A percentile compares a stretch with the other conserved stretches of the same genome.
phyloP scores from a whole-genome alignment of 2,797 vertebrate genomes.

The Micropoecilia bifurca region DNA sequence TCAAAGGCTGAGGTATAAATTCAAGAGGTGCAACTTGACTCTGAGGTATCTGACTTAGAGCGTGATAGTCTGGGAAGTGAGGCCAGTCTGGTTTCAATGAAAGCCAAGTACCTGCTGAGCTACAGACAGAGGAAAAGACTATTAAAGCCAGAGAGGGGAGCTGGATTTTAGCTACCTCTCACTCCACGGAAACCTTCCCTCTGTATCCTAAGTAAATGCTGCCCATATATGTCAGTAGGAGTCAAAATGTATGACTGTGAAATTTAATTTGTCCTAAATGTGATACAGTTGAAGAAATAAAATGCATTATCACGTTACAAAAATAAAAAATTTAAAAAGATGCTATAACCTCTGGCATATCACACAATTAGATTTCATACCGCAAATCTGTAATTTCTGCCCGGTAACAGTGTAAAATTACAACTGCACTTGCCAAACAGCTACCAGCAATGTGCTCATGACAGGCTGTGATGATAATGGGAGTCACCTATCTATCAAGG shows the following conservation, averaged over 20 bases:
- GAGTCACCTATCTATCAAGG: constrained; percentile 85
- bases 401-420: constrained; percentile 76
- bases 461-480: constrained; percentile 78
- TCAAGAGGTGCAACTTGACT: constrained; percentile 72
- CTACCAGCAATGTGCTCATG: constrained; percentile 77
- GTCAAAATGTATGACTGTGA: constrained; percentile 17
- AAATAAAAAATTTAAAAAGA: background rate
- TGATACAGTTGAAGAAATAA: background rate
- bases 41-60: constrained; percentile 64
- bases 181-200: constrained; percentile 57
- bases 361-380: constrained; percentile 11
- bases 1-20: constrained; percentile 55
- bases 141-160: constrained; percentile 53
- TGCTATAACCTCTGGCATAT: background rate
- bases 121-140: constrained; percentile 56
- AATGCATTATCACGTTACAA: background rate
- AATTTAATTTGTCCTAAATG: constrained; percentile 23
- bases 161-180: constrained; percentile 56
- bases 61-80: constrained; percentile 55
- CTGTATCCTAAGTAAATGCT: constrained; percentile 27
- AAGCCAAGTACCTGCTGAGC: constrained; percentile 76
- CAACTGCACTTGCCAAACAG: constrained; percentile 80
- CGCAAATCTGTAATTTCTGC: constrained; percentile 78
- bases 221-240: constrained; percentile 33
- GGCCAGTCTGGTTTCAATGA: constrained; percentile 78